Conservation (phyloP, 2,797 vertebrate species). For the Myripristis murdjan region DNA sequence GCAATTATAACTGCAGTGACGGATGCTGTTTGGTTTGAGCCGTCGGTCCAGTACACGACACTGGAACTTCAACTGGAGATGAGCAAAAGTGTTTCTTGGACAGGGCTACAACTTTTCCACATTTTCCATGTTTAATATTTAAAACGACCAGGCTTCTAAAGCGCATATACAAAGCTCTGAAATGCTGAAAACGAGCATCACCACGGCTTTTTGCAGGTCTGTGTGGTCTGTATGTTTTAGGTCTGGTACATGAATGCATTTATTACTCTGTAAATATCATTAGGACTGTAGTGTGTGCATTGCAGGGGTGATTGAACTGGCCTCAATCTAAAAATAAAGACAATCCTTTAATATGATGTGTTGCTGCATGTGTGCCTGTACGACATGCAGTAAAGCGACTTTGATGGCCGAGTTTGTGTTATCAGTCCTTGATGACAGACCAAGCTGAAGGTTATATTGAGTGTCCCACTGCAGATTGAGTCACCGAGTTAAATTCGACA, state of each 20-base stretch:
- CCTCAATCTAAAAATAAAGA: neutral
- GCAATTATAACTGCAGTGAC: neutral
- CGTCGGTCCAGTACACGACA: neutral
- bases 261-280: too few species aligned
- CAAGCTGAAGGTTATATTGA: slow-evolving; percentile 6
- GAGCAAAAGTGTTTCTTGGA: too few species aligned
- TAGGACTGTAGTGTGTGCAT: too few species aligned
- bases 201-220: neutral
- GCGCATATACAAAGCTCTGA: neutral
- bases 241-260: neutral
- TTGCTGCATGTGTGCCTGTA: too few species aligned
- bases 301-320: too few species aligned
- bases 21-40: neutral
- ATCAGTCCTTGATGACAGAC: slow-evolving; percentile 4
- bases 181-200: too few species aligned
- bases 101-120: neutral
- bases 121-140: neutral
- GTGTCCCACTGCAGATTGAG: slow-evolving; percentile 20
- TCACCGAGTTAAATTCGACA: slow-evolving; percentile 21
- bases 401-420: slow-evolving; percentile 1
- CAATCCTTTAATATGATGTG: too few species aligned
- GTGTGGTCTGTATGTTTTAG: neutral
- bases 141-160: neutral
- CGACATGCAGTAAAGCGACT: neutral
- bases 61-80: neutral